phyloP scores from a whole-genome alignment of 2,113 vertebrate genomes.

The Apaloderma vittatum region DNA sequence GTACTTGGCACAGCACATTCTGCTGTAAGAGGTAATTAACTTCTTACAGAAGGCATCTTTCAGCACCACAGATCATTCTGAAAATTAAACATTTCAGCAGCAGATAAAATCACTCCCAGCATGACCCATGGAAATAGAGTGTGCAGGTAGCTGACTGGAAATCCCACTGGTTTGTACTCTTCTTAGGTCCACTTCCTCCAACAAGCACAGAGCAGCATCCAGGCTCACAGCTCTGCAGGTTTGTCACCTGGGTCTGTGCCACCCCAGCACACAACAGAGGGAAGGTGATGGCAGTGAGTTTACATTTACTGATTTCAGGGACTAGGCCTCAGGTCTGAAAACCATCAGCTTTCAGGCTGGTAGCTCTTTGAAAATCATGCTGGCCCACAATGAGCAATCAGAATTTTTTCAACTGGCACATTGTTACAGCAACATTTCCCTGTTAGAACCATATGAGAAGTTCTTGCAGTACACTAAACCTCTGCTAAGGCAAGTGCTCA shows the following conservation, averaged over 20 bases:
- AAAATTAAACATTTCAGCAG: not conserved
- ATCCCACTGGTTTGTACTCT: not conserved
- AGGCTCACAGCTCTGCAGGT: not conserved
- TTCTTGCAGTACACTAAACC: not conserved
- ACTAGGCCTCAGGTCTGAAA: not conserved
- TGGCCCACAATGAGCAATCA: not conserved
- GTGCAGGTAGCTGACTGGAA: not conserved
- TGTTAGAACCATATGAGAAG: not conserved
- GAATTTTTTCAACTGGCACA: not conserved
- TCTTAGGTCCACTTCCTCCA: not conserved
- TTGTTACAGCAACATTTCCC: not conserved
- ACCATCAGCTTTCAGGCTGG: not conserved
- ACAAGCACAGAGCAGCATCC: not conserved
- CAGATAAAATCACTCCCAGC: not conserved
- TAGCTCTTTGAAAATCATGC: not conserved
- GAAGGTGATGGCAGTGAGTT: not conserved
- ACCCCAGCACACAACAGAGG: not conserved
- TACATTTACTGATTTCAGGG: not conserved
- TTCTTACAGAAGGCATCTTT: not conserved
- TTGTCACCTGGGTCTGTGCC: not conserved
- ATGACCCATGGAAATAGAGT: not conserved
- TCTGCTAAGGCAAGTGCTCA: rapidly evolving
- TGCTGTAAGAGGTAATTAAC: not conserved
- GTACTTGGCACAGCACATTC: not conserved
- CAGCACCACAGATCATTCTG: not conserved